These are phyloP conservation scores for Eristalis intricaria DNA, from an alignment of 2,888 invertebrate genomes.

Conservation along the genomic window DNA sequence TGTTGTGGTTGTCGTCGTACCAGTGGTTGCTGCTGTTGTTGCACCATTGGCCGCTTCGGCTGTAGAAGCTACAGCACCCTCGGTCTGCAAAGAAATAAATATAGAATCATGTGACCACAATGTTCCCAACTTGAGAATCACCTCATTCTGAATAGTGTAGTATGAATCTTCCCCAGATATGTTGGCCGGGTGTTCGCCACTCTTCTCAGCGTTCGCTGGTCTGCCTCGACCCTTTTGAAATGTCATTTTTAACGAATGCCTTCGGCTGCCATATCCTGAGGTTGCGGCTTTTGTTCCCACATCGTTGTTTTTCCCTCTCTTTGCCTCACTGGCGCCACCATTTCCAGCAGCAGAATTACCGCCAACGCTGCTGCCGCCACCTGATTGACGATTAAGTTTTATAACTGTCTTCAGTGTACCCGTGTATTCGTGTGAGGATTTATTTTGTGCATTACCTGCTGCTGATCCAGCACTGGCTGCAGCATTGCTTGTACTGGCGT, in stretches of 20 bases:
- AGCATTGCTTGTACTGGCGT: constrained; percentile 22
- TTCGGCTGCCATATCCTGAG: constrained; percentile 75
- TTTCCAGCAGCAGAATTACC: constrained; percentile 26
- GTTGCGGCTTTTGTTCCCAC: constrained; percentile 35
- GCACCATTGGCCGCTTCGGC: constrained; percentile 14
- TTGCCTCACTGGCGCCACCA: constrained; percentile 66
- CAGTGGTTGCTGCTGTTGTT: constrained; percentile 5
- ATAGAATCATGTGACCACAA: constrained; percentile 24
- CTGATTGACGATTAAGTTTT: constrained; percentile 84
- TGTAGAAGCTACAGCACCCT: constrained; percentile 80
- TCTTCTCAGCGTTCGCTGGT: constrained; percentile 81
- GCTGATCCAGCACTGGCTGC: constrained; percentile 35
- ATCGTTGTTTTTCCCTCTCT: constrained; percentile 68
- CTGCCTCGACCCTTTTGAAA: constrained; percentile 87
- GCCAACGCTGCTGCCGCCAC: constrained; percentile 59
- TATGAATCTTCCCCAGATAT: constrained; percentile 81
- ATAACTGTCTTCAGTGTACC: constrained; percentile 93
- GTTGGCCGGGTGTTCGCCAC: constrained; percentile 71
- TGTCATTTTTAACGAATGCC: constrained; percentile 90
- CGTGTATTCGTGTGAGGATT: constrained; percentile 83
- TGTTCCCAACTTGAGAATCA: constrained; percentile 75
- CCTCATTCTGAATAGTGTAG: constrained; percentile 89
- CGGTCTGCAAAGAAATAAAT: constrained; percentile 81
- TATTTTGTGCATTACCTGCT: constrained; percentile 69
- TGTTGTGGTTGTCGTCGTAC: constrained; percentile 74